phyloP scores from a whole-genome alignment of 1,140 invertebrate genomes.

The Conus ventricosus region DNA sequence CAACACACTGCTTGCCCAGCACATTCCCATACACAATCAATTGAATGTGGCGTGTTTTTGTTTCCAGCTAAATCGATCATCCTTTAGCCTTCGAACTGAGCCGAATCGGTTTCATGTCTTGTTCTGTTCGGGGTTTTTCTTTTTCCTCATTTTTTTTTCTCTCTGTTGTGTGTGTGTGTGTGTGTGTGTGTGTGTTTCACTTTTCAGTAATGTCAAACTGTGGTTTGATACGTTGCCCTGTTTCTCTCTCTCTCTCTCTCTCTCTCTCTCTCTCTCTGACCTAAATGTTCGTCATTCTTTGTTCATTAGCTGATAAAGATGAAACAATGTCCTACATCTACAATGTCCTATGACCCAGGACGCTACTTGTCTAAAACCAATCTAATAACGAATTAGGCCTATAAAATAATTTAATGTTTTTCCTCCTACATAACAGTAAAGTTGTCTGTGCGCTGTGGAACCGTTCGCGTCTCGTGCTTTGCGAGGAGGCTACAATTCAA shows the following conservation, averaged over 20 bases:
- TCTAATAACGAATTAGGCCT: background rate
- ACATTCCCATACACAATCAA: slow-evolving; percentile 24
- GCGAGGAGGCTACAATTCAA: slow-evolving; percentile 7
- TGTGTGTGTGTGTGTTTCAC: too few species aligned
- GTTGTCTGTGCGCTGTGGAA: slow-evolving; percentile 7
- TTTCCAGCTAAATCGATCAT: slow-evolving; percentile 25
- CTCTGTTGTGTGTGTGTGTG: too few species aligned
- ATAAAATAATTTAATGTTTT: background rate
- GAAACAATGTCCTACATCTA: background rate
- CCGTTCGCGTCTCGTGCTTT: background rate
- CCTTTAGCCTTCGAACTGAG: slow-evolving; percentile 22
- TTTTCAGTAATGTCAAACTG: too few species aligned
- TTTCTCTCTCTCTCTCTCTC: too few species aligned
- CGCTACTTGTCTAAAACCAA: background rate
- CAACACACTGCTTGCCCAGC: slow-evolving; percentile 17
- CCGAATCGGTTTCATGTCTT: background rate
- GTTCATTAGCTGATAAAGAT: too few species aligned
- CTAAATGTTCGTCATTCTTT: too few species aligned
- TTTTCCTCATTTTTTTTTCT: too few species aligned
- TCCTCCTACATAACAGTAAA: background rate
- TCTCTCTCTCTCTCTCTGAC: too few species aligned
- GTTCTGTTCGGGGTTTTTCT: too few species aligned
- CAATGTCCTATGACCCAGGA: background rate
- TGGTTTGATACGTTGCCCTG: too few species aligned
- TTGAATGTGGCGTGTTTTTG: background rate